A percentile compares a stretch with the other conserved stretches of the same genome.
phyloP scores from a whole-genome alignment of 1,140 invertebrate genomes.

The Aphidius gifuensis region DNA sequence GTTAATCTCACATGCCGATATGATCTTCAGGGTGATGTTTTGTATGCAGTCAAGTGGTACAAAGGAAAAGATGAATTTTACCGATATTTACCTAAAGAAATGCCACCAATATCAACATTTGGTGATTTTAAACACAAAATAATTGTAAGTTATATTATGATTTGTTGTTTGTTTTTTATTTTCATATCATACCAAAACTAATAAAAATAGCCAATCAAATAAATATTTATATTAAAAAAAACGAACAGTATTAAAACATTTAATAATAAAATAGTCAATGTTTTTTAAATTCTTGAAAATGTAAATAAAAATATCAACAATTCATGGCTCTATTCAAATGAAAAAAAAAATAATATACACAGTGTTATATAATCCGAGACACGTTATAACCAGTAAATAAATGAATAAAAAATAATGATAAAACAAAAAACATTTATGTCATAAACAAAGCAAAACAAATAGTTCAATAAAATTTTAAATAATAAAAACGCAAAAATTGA shows the following conservation, averaged over 20 bases:
- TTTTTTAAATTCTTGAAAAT: slow-evolving; percentile 8
- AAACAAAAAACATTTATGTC: too few relatives aligned
- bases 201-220: too few relatives aligned
- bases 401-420: too few relatives aligned
- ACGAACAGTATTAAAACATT: background rate
- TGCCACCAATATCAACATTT: slow-evolving; percentile 68
- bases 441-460: too few relatives aligned
- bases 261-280: slow-evolving; percentile 13
- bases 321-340: too few relatives aligned
- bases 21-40: slow-evolving; percentile 54
- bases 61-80: slow-evolving; percentile 75
- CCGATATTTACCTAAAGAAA: slow-evolving; percentile 70
- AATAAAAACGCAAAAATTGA: too few relatives aligned
- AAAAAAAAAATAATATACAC: too few relatives aligned
- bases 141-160: slow-evolving; percentile 65
- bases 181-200: background rate
- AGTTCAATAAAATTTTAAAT: too few relatives aligned
- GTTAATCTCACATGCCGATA: slow-evolving; percentile 54
- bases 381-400: too few relatives aligned
- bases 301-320: background rate
- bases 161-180: slow-evolving; percentile 1
- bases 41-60: slow-evolving; percentile 84
- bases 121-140: slow-evolving; percentile 61
- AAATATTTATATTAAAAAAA: too few relatives aligned
- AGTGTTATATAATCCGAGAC: too few relatives aligned